A percentile compares a stretch with the other conserved stretches of the same genome.
Conservation (phyloP, 2,888 invertebrate species). For the Lithosia quadra region DNA sequence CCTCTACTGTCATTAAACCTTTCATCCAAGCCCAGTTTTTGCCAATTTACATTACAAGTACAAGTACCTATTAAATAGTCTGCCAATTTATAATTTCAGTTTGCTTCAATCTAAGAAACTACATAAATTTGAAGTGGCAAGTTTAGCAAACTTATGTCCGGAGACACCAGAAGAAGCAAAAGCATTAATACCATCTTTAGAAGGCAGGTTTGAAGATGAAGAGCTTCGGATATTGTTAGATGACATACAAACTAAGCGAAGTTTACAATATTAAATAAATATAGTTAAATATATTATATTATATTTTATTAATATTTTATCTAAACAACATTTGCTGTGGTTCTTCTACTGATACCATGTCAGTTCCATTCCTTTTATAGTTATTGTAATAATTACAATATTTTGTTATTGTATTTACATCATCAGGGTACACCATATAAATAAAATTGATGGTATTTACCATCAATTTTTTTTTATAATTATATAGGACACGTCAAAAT, state of each 20-base stretch:
- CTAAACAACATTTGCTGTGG: neutral
- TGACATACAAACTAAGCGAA: constrained; percentile 99
- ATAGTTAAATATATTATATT: constrained; percentile 2
- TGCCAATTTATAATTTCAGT: constrained; percentile 82
- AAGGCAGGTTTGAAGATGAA: constrained; percentile 99
- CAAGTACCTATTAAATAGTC: too few relatives aligned
- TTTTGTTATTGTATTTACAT: too few relatives aligned
- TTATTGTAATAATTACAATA: too few relatives aligned
- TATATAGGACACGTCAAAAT: too few relatives aligned
- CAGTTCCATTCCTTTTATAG: too few relatives aligned
- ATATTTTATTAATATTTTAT: neutral
- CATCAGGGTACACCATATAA: too few relatives aligned
- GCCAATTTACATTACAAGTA: too few relatives aligned
- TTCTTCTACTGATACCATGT: too few relatives aligned
- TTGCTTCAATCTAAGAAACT: constrained; percentile 97
- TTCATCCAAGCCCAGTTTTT: neutral
- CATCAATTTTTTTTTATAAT: too few relatives aligned
- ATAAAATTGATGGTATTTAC: too few relatives aligned
- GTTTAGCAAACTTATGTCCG: constrained; percentile 99
- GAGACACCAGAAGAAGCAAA: constrained; percentile 99
- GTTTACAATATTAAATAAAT: constrained; percentile 96
- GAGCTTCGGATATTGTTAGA: constrained; percentile 98
- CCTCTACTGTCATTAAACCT: neutral
- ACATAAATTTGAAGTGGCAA: constrained; percentile 99
- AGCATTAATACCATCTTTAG: constrained; percentile 97